Conservation (phyloP, 2,888 invertebrate genomes). For the Beris morrisii region DNA sequence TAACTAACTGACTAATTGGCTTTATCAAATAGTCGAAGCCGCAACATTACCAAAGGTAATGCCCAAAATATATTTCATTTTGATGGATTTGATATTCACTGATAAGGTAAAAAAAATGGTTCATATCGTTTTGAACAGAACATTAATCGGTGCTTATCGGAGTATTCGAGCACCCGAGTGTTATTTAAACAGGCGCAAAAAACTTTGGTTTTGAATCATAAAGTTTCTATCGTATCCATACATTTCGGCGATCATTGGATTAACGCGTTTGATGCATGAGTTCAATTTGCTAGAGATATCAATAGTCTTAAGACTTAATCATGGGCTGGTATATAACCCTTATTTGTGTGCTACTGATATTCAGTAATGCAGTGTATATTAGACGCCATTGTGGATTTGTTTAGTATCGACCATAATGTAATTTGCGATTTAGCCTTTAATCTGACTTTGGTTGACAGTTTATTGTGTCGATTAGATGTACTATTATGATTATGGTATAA, state of each 20-base stretch:
- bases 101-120: constrained; percentile 6
- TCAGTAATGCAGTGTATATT: constrained; percentile 1
- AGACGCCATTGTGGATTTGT: constrained; percentile 13
- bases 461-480: too few relatives aligned
- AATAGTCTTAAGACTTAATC: constrained; percentile 5
- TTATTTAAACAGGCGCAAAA: background rate
- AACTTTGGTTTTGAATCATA: constrained; percentile 2
- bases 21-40: constrained; percentile 7
- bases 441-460: constrained; percentile 4
- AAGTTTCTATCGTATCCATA: background rate
- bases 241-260: constrained; percentile 18
- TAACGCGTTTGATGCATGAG: constrained; percentile 25
- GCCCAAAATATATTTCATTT: constrained; percentile 20
- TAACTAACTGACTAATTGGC: constrained; percentile 13
- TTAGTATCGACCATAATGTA: constrained; percentile 21
- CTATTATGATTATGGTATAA: too few relatives aligned
- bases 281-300: constrained; percentile 26
- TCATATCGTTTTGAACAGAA: background rate
- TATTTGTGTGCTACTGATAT: too few relatives aligned
- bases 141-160: background rate
- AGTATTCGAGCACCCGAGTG: background rate
- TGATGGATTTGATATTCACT: constrained; percentile 23
- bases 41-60: constrained; percentile 10
- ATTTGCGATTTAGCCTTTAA: constrained; percentile 13
- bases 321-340: background rate